Evolutionary conservation across 2,888 invertebrate species (phyloP), one percentile per base, ranked within the genome.

Genomic region (Tyria jacobaeae): DNA sequence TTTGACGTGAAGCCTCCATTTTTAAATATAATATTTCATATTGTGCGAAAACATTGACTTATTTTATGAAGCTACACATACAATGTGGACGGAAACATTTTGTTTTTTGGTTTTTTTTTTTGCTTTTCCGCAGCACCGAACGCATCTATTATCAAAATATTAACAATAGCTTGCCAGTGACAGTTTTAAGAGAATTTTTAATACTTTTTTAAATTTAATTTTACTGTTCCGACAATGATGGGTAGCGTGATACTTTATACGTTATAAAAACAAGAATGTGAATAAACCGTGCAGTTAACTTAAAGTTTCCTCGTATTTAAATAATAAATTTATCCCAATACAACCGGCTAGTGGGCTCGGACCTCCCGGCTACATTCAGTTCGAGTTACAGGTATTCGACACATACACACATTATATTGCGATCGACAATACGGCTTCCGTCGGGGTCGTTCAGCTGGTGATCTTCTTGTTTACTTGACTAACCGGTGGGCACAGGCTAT

Each of bases 91-190:
- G 35, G 37, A 37, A 52, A 24, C 9, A 7, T n/a, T 21, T 24
- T 15, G 15, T 37, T n/a, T n/a, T n/a, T n/a, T n/a, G n/a, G 37
- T 24, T 31, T 31, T 50, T 49, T 50, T 50, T 25, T 50, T n/a
- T n/a, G n/a, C 24, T 21, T 47, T 48, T 27, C n/a, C 27, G 6
- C 15, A 48, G 48, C 48, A 25, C 14, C n/a, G n/a, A n/a, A 48
- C 15, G 15, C n/a, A 31, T 31, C 37, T 53, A 53, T n/a, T 24
- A 25, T 53, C 35, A 52, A 53, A 53, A 24, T 53, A 37, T 37
- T 24, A 15, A 39, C 52, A 52, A 52, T 37, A 48, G 6, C 48
- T 17, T n/a, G 6, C 41, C 10, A 17, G 21, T 44, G 44, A 44
- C 4, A 12, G 21, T 24, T 47, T 47, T 12, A 25, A 47, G 24